Evolutionary conservation across 2,888 invertebrate species (phyloP).

Genomic region (Philaethria dido): DNA sequence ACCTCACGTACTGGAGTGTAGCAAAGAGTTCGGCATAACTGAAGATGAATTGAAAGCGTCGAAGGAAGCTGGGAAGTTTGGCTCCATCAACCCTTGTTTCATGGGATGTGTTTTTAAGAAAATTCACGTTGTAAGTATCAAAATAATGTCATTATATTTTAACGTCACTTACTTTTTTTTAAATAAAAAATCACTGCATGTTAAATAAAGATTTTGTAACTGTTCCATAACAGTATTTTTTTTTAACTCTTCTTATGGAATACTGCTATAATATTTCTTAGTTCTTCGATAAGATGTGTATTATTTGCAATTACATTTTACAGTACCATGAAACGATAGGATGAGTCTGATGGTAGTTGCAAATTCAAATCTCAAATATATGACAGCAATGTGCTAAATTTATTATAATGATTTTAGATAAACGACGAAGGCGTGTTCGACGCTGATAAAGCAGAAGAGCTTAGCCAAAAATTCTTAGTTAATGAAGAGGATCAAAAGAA

Average conservation of each 20-base stretch:
- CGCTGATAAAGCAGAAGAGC: conserved; percentile 46
- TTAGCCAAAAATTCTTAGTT: conserved; percentile 49
- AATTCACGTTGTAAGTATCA: conserved; percentile 52
- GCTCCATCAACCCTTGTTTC: conserved; percentile 33
- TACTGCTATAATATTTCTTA: no score
- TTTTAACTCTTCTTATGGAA: no score
- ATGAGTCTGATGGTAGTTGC: no score
- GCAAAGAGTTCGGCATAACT: conserved; percentile 35
- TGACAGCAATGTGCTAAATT: background rate
- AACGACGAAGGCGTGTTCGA: conserved; percentile 57
- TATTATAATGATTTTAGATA: conserved; percentile 51
- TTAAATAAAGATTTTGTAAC: no score
- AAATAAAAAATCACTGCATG: no score
- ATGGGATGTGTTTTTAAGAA: conserved; percentile 48
- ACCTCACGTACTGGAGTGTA: conserved; percentile 37
- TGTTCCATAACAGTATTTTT: no score
- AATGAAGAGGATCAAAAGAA: conserved; percentile 51
- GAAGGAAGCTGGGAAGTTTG: conserved; percentile 30
- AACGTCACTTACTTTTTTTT: background rate
- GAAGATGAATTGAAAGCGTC: conserved; percentile 35
- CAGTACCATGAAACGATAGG: no score
- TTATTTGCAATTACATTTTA: no score
- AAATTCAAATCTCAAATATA: no score
- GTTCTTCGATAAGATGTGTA: no score
- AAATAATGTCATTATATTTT: background rate